phyloP scores from a whole-genome alignment of 2,113 vertebrate species.

The Thoracochromis brauschi region DNA sequence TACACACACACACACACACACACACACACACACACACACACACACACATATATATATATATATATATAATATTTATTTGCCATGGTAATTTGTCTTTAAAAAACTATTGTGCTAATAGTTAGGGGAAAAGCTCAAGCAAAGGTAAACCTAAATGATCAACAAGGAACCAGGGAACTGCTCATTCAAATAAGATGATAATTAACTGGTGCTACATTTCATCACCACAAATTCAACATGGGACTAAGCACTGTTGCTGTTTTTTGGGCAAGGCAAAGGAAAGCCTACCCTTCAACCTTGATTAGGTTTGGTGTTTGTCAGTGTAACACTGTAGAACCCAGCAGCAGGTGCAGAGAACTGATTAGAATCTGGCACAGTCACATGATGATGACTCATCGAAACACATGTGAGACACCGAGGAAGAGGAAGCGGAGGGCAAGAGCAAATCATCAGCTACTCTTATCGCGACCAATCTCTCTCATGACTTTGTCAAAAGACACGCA shows the following conservation, averaged over 20 bases:
- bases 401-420: neutral
- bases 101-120: neutral
- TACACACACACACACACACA: neutral
- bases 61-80: neutral
- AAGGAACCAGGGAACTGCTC: neutral
- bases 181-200: constrained; percentile 11
- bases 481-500: constrained; percentile 47
- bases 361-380: constrained; percentile 50
- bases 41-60: fast-evolving
- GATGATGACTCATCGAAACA: constrained; percentile 49
- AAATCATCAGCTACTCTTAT: constrained; percentile 9
- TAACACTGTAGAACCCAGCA: constrained; percentile 16
- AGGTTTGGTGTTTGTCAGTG: constrained; percentile 46
- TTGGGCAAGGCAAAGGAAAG: neutral
- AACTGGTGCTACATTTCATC: neutral
- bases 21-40: fast-evolving
- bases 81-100: neutral
- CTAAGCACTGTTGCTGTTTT: neutral
- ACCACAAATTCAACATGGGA: neutral
- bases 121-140: neutral
- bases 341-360: constrained; percentile 53
- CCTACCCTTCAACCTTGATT: constrained; percentile 45
- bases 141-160: neutral
- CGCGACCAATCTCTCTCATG: constrained; percentile 21
- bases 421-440: constrained; percentile 30